Evolutionary conservation across 1,140 invertebrate species (phyloP).

Genomic region (Scaptomyza hsui): DNA sequence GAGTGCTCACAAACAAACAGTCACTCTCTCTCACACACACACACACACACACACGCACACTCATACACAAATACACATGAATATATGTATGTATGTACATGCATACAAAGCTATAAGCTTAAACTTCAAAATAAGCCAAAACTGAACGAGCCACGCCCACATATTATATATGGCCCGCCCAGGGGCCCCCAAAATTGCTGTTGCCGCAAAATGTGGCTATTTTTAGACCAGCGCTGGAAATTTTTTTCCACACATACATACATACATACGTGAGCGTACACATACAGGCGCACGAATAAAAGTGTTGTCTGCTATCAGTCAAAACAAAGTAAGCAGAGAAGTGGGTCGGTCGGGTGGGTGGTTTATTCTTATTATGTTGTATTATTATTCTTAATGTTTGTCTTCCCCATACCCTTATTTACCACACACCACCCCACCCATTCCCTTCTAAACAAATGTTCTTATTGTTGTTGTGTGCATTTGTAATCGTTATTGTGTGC

Average conservation of each 20-base stretch:
- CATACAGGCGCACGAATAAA: slow-evolving; percentile 14
- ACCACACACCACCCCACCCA: background rate
- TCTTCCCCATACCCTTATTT: too few species aligned
- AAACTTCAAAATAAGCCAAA: slow-evolving; percentile 46
- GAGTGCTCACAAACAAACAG: slow-evolving; percentile 15
- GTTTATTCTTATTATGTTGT: slow-evolving; percentile 29
- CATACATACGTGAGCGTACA: slow-evolving; percentile 21
- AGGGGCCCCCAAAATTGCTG: slow-evolving; percentile 38
- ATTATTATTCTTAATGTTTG: slow-evolving; percentile 29
- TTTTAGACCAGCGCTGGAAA: slow-evolving; percentile 79
- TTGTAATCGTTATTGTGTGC: background rate
- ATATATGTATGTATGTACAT: too few species aligned
- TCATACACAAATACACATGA: slow-evolving; percentile 2
- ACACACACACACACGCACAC: slow-evolving; percentile 8
- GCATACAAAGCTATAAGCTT: slow-evolving; percentile 16
- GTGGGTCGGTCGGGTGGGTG: slow-evolving; percentile 25
- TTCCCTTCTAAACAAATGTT: too few species aligned
- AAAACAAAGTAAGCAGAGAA: slow-evolving; percentile 65
- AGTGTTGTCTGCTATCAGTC: slow-evolving; percentile 61
- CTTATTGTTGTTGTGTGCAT: too few species aligned
- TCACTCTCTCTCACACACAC: slow-evolving; percentile 9
- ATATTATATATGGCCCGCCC: slow-evolving; percentile 47
- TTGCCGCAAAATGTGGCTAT: slow-evolving; percentile 64
- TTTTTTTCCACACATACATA: slow-evolving; percentile 58
- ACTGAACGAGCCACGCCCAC: slow-evolving; percentile 44